Evolutionary conservation across 2,888 invertebrate species (phyloP), one percentile per base, ranked within the genome.

Genomic region (Baronia brevicornis): DNA sequence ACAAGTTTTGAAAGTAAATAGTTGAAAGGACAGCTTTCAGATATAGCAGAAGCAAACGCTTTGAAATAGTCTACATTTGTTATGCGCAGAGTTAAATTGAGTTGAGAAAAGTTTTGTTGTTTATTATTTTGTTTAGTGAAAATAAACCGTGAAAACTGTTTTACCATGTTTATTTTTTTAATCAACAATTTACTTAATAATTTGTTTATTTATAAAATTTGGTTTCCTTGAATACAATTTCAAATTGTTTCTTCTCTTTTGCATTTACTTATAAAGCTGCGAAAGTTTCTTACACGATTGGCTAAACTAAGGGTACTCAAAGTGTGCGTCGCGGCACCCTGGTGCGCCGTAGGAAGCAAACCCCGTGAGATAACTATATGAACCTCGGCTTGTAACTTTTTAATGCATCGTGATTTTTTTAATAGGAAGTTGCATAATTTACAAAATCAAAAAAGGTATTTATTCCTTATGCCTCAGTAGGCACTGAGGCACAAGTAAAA

Each of bases 21-120:
- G 30, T 36, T 31, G 22, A 36, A 36, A 31, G 31, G 30, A 26
- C 19, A 27, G 32, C 22, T 31, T 21, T 9, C 23, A 28, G 23
- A 24, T 31, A 36, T 27, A 28, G 31, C 25, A 27, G 31, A 30
- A 31, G 36, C 27, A 36, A 36, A 28, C 31, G 36, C 24, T 31
- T 31, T 32, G 14, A 12, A 31, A 31, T 12, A 32, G 21, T 31
- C 23, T 24, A 23, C 31, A 28, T 31, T 36, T 31, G 28, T 36
- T 31, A 36, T 36, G 28, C 31, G 23, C 31, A 15, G 28, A 36
- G 36, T 36, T 28, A 28, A 31, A 36, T 36, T 36, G 24, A 32
- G 27, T 36, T 31, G 28, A 36, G 36, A 14, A 31, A 36, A 31
- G 28, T 36, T 36, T 24, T 10, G 8, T 31, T 31, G 36, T 31